Evolutionary conservation across 2,113 vertebrate species (phyloP), one percentile per base, ranked within the genome.

Genomic region (Anhinga anhinga): DNA sequence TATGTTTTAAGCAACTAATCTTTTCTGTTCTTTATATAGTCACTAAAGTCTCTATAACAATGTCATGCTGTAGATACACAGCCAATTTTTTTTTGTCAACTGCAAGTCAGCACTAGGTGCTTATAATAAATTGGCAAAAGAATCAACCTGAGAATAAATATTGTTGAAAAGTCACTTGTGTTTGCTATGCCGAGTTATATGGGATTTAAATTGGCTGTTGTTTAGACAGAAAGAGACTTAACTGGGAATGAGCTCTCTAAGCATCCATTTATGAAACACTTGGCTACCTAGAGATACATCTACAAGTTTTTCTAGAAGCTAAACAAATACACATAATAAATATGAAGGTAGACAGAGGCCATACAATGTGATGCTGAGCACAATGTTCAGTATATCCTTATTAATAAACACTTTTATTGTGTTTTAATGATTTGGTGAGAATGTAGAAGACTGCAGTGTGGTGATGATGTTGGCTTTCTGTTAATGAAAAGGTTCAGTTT

Each of bases 211-310:
- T 83, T 65, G 40, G 10, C 20, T 72, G 89, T 36, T 21, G 44
- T 83, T 67, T 79, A 94, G 53, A 63, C 78, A 92, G 52, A 84
- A 90, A 40, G 65, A 50, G 13, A 73, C 29, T 45, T 38, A 86
- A 86, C 61, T 70, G 36, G 66, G 96, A 97, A 93, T 40, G 29
- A 90, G 49, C 58, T 76, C 32, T 73, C 61, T 50, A 86, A 70
- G 34, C 32, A 90, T 40, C 29, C 50, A 96, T 96, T 93, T 81
- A 29, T 81, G 95, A 91, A 82, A 78, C 18, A 32, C 61, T 90
- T 96, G 80, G 45, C 56, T 92, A 85, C 82, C 70, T 88, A 93
- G n/a, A 92, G 19, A 96, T 55, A 32, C 27, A 94, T 77, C 25
- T 71, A 71, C 70, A 79, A 78, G 29, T 32, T 97, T 67, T 92